These are phyloP conservation scores for Cataglyphis rosenhaueri DNA, from an alignment of 2,888 invertebrate genomes.

Conservation along the genomic window DNA sequence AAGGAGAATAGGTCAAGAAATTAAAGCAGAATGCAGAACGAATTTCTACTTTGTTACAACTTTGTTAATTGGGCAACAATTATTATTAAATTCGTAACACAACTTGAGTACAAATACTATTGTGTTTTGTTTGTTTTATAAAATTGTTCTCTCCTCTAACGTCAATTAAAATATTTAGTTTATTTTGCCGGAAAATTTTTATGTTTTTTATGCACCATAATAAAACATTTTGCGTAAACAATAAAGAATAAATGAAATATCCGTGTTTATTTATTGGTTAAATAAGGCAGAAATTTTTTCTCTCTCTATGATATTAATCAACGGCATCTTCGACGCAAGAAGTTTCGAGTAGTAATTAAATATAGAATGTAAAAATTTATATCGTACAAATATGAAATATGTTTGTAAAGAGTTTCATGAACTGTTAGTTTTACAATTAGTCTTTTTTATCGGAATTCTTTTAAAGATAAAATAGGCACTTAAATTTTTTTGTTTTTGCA, in stretches of 20 bases:
- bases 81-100: constrained; percentile 51
- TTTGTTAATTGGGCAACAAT: constrained; percentile 60
- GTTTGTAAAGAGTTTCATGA: neutral
- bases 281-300: neutral
- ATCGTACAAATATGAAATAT: neutral
- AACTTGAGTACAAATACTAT: constrained; percentile 21
- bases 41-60: constrained; percentile 46
- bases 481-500: neutral
- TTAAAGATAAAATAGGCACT: neutral
- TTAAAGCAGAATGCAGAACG: constrained; percentile 50
- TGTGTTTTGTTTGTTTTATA: constrained; percentile 26
- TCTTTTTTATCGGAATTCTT: neutral
- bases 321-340: neutral
- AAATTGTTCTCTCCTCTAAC: constrained; percentile 35
- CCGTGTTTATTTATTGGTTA: neutral
- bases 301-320: neutral
- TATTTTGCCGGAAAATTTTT: constrained; percentile 18
- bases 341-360: neutral
- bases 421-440: neutral
- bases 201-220: neutral
- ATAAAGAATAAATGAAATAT: constrained; percentile 19
- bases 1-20: constrained; percentile 30
- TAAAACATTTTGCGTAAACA: neutral
- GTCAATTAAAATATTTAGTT: constrained; percentile 43
- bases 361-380: neutral